Evolutionary conservation across 92 coral and sea anemone species (phyloP).

Genomic region (Umimayanthus kanabou): DNA sequence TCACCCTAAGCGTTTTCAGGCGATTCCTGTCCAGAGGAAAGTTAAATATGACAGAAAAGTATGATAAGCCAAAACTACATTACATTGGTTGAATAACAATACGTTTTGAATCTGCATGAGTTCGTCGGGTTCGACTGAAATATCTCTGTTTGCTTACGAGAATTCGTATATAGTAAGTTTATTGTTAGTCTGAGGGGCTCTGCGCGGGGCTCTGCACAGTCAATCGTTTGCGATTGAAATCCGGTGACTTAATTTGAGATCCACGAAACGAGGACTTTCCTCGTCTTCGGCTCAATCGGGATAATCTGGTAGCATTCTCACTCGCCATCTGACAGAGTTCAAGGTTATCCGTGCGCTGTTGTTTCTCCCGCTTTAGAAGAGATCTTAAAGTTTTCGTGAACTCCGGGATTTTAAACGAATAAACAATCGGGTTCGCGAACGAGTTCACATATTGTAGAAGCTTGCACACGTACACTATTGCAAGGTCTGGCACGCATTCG

Average conservation of each 20-base stretch:
- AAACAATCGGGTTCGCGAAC: slow-evolving; percentile 75
- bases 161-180: not conserved
- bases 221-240: not conserved
- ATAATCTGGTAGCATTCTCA: not conserved
- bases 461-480: slow-evolving; percentile 61
- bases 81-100: too few species aligned
- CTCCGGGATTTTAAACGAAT: slow-evolving; percentile 77
- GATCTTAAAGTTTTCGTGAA: slow-evolving; percentile 58
- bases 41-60: too few species aligned
- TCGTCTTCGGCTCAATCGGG: slow-evolving; percentile 24
- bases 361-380: not conserved
- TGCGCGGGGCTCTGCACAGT: not conserved
- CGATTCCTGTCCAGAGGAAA: too few species aligned
- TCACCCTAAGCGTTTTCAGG: too few species aligned
- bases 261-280: not conserved
- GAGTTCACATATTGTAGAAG: slow-evolving; percentile 76
- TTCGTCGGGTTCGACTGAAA: not conserved
- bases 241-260: not conserved
- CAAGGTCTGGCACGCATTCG: slow-evolving; percentile 49
- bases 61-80: too few species aligned
- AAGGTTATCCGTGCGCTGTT: not conserved
- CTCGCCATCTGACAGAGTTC: not conserved
- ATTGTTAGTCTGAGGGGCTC: not conserved
- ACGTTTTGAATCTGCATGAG: not conserved
- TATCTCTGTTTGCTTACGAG: not conserved